A percentile compares a stretch with the other conserved stretches of the same genome.
Conservation (phyloP, 2,888 invertebrate genomes). For the Tanypteryx hageni region DNA sequence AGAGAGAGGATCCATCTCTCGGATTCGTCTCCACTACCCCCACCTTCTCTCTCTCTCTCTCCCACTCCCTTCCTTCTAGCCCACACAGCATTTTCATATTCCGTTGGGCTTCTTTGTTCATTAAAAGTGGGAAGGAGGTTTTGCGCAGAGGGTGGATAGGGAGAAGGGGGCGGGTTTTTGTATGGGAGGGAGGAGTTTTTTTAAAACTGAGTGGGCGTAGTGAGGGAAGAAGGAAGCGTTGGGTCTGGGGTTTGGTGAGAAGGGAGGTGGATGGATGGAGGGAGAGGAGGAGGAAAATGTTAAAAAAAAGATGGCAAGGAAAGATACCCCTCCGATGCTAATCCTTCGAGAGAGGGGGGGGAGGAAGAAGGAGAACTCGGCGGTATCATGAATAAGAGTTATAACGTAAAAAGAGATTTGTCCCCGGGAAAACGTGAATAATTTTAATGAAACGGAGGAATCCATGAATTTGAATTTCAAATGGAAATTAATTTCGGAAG, state of each 20-base stretch:
- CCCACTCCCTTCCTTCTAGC: neutral
- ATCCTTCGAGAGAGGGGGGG: conserved; percentile 15
- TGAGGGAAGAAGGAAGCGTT: conserved; percentile 68
- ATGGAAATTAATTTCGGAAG: conserved; percentile 56
- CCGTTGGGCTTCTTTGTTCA: conserved; percentile 51
- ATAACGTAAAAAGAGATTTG: conserved; percentile 64
- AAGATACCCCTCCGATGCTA: conserved; percentile 49
- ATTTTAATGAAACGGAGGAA: conserved; percentile 64
- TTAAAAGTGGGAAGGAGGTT: conserved; percentile 19
- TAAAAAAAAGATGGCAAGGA: neutral
- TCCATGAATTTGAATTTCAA: conserved; percentile 59
- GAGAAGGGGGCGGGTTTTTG: neutral
- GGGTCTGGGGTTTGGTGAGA: conserved; percentile 67
- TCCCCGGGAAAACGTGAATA: conserved; percentile 61
- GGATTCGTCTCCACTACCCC: neutral
- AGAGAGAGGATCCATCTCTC: neutral
- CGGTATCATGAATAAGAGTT: conserved; percentile 62
- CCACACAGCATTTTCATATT: conserved; percentile 56
- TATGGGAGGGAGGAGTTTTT: neutral
- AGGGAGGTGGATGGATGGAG: conserved; percentile 70
- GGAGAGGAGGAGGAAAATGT: neutral
- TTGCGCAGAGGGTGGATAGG: neutral
- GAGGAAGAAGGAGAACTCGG: conserved; percentile 26
- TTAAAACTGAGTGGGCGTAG: no score
- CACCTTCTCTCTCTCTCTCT: neutral